A percentile compares a stretch with the other conserved stretches of the same genome.
These are phyloP conservation scores for Aleiodes leptofemur DNA, from an alignment of 2,888 invertebrate species.

Conservation along the genomic window DNA sequence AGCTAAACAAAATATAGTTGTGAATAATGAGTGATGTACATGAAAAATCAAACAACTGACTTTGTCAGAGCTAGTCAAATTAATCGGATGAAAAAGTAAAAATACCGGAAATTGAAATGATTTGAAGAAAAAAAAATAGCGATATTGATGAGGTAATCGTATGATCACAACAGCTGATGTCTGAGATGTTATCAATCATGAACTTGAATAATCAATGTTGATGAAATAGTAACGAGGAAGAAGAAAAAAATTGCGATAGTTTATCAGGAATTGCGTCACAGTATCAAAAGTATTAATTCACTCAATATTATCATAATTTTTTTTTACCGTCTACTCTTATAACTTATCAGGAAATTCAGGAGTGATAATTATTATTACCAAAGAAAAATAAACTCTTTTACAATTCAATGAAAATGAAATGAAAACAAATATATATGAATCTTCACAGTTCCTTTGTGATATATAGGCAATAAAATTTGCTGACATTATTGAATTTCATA, in stretches of 20 bases:
- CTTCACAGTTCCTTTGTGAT: background rate
- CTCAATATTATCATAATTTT: background rate
- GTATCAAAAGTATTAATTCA: background rate
- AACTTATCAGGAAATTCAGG: too few species aligned
- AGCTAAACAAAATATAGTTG: too few species aligned
- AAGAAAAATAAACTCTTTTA: background rate
- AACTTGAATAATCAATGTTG: conserved; percentile 7
- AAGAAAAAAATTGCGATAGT: conserved; percentile 16
- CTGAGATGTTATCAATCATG: conserved; percentile 14
- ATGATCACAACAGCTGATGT: conserved; percentile 6
- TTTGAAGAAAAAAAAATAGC: background rate
- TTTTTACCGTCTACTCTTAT: too few species aligned
- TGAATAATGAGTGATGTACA: too few species aligned
- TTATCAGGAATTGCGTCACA: conserved; percentile 17
- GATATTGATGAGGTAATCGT: background rate
- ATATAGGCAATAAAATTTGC: conserved; percentile 14
- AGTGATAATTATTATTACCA: too few species aligned
- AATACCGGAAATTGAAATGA: background rate
- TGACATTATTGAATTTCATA: conserved; percentile 17
- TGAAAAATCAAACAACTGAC: too few species aligned
- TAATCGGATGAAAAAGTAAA: background rate
- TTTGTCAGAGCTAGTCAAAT: background rate
- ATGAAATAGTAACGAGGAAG: background rate
- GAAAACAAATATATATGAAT: background rate
- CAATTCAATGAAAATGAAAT: background rate